Conservation (phyloP, 2,888 invertebrate genomes). For the Eilema sororculum region DNA sequence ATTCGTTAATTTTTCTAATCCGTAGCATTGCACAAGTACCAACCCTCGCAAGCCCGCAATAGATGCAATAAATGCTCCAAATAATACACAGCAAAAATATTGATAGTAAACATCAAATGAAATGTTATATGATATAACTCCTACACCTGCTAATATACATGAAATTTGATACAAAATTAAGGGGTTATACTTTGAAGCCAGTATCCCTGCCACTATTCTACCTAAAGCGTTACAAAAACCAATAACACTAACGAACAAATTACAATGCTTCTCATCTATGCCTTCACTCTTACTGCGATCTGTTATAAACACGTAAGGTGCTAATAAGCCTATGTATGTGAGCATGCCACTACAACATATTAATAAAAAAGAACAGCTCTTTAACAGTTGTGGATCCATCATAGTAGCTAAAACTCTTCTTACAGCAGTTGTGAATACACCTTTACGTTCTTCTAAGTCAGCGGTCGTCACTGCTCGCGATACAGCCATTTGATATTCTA, state of each 20-base stretch:
- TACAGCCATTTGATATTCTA: slow-evolving; percentile 81
- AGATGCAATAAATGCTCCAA: slow-evolving; percentile 70
- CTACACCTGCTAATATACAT: slow-evolving; percentile 62
- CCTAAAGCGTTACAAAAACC: slow-evolving; percentile 72
- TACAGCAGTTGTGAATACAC: slow-evolving; percentile 75
- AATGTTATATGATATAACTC: slow-evolving; percentile 67
- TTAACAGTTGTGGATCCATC: slow-evolving; percentile 76
- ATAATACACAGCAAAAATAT: slow-evolving; percentile 67
- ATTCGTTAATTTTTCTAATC: slow-evolving; percentile 79
- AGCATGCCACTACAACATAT: slow-evolving; percentile 68
- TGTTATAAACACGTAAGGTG: slow-evolving; percentile 76
- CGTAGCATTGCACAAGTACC: slow-evolving; percentile 74
- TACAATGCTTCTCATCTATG: slow-evolving; percentile 63
- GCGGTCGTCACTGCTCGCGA: slow-evolving; percentile 73
- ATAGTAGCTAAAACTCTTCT: slow-evolving; percentile 80
- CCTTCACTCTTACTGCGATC: slow-evolving; percentile 68
- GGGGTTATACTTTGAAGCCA: slow-evolving; percentile 70
- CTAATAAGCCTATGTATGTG: slow-evolving; percentile 70
- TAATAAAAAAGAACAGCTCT: slow-evolving; percentile 67
- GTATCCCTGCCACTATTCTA: slow-evolving; percentile 64
- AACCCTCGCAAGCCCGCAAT: slow-evolving; percentile 70
- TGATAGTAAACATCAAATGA: slow-evolving; percentile 72
- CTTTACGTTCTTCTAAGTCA: slow-evolving; percentile 72
- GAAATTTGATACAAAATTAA: slow-evolving; percentile 57
- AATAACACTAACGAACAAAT: slow-evolving; percentile 73